A percentile compares a stretch with the other conserved stretches of the same genome.
These are phyloP conservation scores for Agapornis roseicollis DNA, from an alignment of 2,113 vertebrate genomes.

Conservation along the genomic window DNA sequence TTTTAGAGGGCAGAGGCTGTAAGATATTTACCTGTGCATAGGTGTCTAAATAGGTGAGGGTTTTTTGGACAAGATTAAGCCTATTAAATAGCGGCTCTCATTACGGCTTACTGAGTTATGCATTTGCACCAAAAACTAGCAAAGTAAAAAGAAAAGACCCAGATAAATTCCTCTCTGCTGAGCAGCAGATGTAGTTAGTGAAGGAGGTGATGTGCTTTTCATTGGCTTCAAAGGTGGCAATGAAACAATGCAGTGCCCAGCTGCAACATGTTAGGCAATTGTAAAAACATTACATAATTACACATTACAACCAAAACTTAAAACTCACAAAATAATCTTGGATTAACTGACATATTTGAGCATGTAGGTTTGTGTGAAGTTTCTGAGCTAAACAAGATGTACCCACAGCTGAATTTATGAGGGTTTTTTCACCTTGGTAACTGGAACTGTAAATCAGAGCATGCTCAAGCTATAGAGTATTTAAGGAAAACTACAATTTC, in stretches of 20 bases:
- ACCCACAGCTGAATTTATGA: background rate
- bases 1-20: background rate
- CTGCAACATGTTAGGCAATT: background rate
- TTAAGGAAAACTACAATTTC: background rate
- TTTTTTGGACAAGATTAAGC: background rate
- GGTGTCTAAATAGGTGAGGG: background rate
- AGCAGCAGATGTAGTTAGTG: background rate
- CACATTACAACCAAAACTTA: background rate
- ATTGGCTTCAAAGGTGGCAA: rapidly evolving
- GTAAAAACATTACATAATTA: background rate
- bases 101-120: background rate
- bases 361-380: background rate
- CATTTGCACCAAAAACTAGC: background rate
- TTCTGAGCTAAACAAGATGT: background rate
- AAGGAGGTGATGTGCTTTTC: background rate
- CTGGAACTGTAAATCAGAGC: background rate
- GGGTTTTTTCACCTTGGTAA: background rate
- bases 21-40: background rate
- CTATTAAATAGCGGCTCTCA: background rate
- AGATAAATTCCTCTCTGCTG: background rate
- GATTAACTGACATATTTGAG: background rate
- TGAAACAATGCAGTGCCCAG: background rate
- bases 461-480: background rate
- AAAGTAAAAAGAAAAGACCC: background rate
- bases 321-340: background rate